These are phyloP conservation scores for Lepus timidus DNA, from an alignment of 2,113 vertebrate genomes.

Conservation along the genomic window DNA sequence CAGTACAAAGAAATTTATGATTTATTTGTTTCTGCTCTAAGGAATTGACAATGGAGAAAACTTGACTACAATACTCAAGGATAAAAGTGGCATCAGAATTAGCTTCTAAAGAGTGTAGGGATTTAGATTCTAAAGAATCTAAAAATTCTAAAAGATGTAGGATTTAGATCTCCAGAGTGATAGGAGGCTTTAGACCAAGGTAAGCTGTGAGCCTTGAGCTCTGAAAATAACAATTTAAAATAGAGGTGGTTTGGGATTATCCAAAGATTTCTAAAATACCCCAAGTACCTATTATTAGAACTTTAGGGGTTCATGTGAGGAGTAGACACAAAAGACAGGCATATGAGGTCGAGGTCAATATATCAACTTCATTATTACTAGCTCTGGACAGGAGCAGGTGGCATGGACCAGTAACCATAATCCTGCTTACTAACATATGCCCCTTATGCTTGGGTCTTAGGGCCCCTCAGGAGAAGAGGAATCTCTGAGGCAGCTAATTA, in stretches of 20 bases:
- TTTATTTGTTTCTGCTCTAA: neutral
- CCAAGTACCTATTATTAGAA: neutral
- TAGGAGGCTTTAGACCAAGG: neutral
- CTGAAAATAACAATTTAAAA: neutral
- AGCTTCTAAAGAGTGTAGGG: neutral
- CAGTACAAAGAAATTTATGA: neutral
- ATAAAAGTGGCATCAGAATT: neutral
- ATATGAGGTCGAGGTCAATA: no score
- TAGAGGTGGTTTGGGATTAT: neutral
- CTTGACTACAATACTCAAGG: neutral
- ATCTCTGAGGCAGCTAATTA: neutral
- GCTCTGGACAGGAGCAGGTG: neutral
- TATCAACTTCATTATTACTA: neutral
- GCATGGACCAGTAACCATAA: neutral
- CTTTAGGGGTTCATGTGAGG: neutral
- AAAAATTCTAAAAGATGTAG: neutral
- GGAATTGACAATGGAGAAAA: conserved; percentile 9
- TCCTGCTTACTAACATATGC: neutral
- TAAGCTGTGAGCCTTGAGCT: neutral
- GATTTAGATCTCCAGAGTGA: neutral
- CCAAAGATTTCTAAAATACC: conserved; percentile 20
- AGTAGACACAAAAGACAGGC: neutral
- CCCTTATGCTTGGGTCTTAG: neutral
- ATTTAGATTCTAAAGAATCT: neutral
- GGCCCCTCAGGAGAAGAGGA: neutral